phyloP scores from a whole-genome alignment of 1,140 invertebrate genomes.

The Popillia japonica region DNA sequence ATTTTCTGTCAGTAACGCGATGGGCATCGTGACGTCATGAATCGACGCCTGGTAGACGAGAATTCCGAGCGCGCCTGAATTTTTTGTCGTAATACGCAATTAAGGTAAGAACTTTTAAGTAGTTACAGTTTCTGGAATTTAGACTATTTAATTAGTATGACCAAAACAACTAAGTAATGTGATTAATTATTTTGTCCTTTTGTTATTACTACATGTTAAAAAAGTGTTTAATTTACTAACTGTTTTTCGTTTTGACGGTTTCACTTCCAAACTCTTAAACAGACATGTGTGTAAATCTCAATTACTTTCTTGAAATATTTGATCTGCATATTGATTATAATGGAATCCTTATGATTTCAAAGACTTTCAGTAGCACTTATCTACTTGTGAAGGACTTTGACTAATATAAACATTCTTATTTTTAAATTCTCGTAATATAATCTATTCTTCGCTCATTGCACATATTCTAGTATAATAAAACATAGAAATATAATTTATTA shows the following conservation, averaged over 20 bases:
- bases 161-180: neutral
- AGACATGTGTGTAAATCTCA: neutral
- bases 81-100: neutral
- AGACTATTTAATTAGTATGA: neutral
- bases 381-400: neutral
- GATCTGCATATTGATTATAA: neutral
- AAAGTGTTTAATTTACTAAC: neutral
- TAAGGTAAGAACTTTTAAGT: neutral
- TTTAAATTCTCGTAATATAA: too few species aligned
- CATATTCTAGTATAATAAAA: too few species aligned
- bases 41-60: slow-evolving; percentile 2
- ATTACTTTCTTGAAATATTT: neutral
- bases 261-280: neutral
- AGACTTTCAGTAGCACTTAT: neutral
- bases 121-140: too few species aligned
- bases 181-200: neutral
- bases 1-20: slow-evolving; percentile 2
- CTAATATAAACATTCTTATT: too few species aligned
- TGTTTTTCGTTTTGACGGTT: neutral
- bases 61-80: neutral
- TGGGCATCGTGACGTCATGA: slow-evolving; percentile 3
- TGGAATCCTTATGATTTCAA: neutral
- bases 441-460: too few species aligned
- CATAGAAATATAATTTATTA: too few species aligned
- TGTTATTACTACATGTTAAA: neutral